phyloP scores from a whole-genome alignment of 2,797 vertebrate species.

The Thripadectes ignobilis region DNA sequence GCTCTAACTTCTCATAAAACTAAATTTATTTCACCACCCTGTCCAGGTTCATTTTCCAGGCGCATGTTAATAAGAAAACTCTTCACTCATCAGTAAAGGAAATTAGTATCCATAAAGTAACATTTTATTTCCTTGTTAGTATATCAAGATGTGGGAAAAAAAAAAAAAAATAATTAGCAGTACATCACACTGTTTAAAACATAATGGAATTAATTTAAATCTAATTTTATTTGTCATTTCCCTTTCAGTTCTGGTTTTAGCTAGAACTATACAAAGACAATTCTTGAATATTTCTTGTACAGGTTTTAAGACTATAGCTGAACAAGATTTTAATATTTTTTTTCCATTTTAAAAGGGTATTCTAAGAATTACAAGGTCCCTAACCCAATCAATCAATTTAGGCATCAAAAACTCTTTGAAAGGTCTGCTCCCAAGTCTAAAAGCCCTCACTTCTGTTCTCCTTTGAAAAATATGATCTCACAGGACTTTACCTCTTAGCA shows the following conservation, averaged over 20 bases:
- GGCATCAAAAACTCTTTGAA: neutral
- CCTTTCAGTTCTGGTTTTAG: neutral
- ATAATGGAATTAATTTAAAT: neutral
- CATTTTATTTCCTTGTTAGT: neutral
- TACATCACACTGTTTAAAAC: neutral
- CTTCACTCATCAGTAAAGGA: neutral
- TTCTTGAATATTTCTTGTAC: neutral
- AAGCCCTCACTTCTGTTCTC: neutral
- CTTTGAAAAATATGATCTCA: neutral
- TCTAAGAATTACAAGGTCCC: neutral
- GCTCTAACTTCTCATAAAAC: neutral
- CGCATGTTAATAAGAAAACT: neutral
- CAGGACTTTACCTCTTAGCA: neutral
- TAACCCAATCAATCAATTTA: neutral
- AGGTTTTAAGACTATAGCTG: neutral
- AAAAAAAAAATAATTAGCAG: neutral
- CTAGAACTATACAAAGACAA: neutral
- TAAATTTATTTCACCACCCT: neutral
- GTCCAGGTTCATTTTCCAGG: neutral
- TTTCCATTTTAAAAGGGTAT: neutral
- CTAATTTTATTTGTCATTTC: neutral
- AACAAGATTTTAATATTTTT: neutral
- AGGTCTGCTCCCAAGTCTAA: neutral
- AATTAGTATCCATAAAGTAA: neutral
- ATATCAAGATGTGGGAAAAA: neutral